Conservation (phyloP, 2,888 invertebrate genomes). For the Seladonia tumulorum region DNA sequence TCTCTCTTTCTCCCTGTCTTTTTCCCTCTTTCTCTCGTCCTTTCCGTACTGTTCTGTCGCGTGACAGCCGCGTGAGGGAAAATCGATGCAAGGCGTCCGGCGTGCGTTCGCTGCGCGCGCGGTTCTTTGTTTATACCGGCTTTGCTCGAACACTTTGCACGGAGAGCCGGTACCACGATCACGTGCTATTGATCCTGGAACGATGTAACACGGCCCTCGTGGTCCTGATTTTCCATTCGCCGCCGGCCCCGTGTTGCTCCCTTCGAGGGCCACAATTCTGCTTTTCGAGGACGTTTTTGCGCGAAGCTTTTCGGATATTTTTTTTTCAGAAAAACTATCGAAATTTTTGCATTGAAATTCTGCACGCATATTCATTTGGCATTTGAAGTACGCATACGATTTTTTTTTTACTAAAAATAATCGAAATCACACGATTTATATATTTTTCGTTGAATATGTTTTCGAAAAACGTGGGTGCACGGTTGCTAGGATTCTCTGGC, state of each 20-base stretch:
- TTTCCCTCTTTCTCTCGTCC: not conserved
- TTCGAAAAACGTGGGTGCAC: too few species aligned
- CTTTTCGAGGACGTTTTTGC: not conserved
- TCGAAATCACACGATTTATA: not conserved
- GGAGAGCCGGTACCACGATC: conserved; percentile 66
- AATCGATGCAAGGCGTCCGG: conserved; percentile 68
- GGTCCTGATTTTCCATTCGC: not conserved
- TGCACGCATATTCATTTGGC: not conserved
- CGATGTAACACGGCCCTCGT: conserved; percentile 41
- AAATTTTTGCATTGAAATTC: not conserved
- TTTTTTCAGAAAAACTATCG: not conserved
- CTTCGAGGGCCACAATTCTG: not conserved
- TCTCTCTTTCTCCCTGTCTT: not conserved
- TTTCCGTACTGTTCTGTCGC: not conserved
- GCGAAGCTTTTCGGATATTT: not conserved
- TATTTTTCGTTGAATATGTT: not conserved
- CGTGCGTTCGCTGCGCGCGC: conserved; percentile 76
- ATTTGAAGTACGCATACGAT: not conserved
- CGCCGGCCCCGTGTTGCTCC: not conserved
- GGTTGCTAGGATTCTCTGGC: too few species aligned
- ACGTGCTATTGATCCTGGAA: conserved; percentile 73
- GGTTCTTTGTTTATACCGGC: conserved; percentile 83
- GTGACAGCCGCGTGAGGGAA: conserved; percentile 43
- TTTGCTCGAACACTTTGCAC: conserved; percentile 48
- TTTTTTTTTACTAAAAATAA: not conserved